phyloP scores from a whole-genome alignment of 2,888 invertebrate species.

The Neria commutata region DNA sequence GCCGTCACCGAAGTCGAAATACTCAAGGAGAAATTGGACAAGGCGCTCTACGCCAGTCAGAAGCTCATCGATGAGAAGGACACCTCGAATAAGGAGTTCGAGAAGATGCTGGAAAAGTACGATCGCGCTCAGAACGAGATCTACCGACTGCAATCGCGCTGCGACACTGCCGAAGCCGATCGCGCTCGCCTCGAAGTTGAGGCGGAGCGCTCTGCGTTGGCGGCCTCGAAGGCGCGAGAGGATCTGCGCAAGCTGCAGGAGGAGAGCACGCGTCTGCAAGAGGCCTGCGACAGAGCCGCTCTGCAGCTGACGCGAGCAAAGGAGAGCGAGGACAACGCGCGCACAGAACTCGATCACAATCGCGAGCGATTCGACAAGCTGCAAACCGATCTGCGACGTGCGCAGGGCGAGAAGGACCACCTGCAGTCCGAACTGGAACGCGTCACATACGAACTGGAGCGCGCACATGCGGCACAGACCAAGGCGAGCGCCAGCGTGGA shows the following conservation, averaged over 20 bases:
- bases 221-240: constrained; percentile 81
- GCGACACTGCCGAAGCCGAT: constrained; percentile 86
- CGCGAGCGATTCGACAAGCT: constrained; percentile 88
- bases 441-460: constrained; percentile 83
- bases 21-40: constrained; percentile 88
- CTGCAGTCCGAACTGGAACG: constrained; percentile 82
- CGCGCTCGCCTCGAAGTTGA: constrained; percentile 85
- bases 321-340: constrained; percentile 89
- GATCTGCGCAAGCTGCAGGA: constrained; percentile 87
- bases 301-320: constrained; percentile 84
- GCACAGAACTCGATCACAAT: constrained; percentile 87
- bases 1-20: constrained; percentile 84
- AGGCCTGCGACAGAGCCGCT: constrained; percentile 86
- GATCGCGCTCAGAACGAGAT: constrained; percentile 91
- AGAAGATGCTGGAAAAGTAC: constrained; percentile 90
- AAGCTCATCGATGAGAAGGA: constrained; percentile 89
- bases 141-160: constrained; percentile 85
- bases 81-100: constrained; percentile 86
- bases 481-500: constrained; percentile 86
- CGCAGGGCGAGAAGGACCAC: constrained; percentile 86
- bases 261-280: constrained; percentile 82
- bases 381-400: constrained; percentile 80
- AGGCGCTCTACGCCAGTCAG: constrained; percentile 79
- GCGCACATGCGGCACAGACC: constrained; percentile 83
- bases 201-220: constrained; percentile 81